A percentile compares a stretch with the other conserved stretches of the same genome.
Evolutionary conservation across 2,888 invertebrate genomes (phyloP).

Genomic region (Psylliodes chrysocephalus): DNA sequence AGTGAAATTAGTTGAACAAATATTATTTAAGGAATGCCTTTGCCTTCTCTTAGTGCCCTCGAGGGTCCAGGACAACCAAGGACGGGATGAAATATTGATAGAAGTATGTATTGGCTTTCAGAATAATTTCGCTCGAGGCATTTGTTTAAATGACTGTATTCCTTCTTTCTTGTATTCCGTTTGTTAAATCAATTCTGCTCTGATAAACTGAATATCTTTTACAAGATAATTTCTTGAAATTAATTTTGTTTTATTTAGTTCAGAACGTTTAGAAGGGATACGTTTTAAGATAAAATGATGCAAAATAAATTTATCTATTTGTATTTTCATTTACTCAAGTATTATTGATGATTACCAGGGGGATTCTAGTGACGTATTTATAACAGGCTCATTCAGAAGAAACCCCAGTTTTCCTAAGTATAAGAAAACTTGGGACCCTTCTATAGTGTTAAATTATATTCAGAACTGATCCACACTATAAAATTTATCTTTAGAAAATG

Average conservation of each 20-base stretch:
- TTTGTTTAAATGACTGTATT: neutral
- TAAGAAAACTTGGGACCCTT: no score
- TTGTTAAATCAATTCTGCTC: conserved; percentile 1
- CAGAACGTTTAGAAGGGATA: no score
- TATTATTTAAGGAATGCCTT: conserved; percentile 35
- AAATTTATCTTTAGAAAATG: no score
- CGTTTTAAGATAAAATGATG: no score
- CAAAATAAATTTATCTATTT: no score
- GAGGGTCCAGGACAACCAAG: conserved; percentile 14
- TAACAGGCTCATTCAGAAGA: no score
- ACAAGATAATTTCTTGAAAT: neutral
- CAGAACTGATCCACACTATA: no score
- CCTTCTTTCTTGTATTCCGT: neutral
- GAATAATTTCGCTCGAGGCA: conserved; percentile 7
- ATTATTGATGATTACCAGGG: no score
- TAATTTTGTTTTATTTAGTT: neutral
- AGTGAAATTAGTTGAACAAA: conserved; percentile 37
- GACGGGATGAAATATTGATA: conserved; percentile 20
- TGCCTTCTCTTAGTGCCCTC: conserved; percentile 10
- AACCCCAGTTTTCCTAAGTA: no score
- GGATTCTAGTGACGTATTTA: no score
- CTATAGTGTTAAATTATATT: no score
- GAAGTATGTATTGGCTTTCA: conserved; percentile 26
- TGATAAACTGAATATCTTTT: neutral
- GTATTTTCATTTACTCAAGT: no score